A percentile compares a stretch with the other conserved stretches of the same genome.
These are phyloP conservation scores for Cyphomyrus plagiostoma DNA, from an alignment of 2,113 vertebrate species.

Conservation along the genomic window DNA sequence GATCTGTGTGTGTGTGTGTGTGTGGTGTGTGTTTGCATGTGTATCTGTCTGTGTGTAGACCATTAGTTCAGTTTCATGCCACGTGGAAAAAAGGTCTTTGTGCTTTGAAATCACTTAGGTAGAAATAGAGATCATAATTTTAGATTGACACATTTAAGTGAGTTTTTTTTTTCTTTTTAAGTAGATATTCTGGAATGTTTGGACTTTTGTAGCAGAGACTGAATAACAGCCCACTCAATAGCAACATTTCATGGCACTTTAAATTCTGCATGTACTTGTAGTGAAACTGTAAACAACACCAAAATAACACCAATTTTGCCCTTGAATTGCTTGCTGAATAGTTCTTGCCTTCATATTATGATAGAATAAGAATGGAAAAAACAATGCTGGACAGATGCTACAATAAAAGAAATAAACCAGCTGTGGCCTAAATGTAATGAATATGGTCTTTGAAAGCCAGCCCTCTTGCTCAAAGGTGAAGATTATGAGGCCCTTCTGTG, in stretches of 20 bases:
- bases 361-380: not conserved
- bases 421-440: slow-evolving; percentile 37
- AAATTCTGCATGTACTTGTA: not conserved
- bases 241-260: not conserved
- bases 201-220: not conserved
- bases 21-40: not conserved
- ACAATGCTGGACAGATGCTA: slow-evolving; percentile 38
- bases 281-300: not conserved
- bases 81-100: not conserved
- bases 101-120: not conserved
- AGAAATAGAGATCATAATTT: not conserved
- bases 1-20: slow-evolving; percentile 12
- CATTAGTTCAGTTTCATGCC: not conserved
- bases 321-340: not conserved
- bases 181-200: not conserved
- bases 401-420: slow-evolving; percentile 41
- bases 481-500: slow-evolving; percentile 47
- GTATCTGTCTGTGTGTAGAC: not conserved
- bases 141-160: not conserved
- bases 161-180: not conserved
- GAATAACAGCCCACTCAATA: not conserved
- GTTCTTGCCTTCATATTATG: not conserved
- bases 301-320: not conserved
- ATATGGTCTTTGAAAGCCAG: slow-evolving; percentile 50
- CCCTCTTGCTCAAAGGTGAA: slow-evolving; percentile 43